A percentile compares a stretch with the other conserved stretches of the same genome.
Conservation (phyloP, 1,140 invertebrate genomes). For the Monochamus saltuarius region DNA sequence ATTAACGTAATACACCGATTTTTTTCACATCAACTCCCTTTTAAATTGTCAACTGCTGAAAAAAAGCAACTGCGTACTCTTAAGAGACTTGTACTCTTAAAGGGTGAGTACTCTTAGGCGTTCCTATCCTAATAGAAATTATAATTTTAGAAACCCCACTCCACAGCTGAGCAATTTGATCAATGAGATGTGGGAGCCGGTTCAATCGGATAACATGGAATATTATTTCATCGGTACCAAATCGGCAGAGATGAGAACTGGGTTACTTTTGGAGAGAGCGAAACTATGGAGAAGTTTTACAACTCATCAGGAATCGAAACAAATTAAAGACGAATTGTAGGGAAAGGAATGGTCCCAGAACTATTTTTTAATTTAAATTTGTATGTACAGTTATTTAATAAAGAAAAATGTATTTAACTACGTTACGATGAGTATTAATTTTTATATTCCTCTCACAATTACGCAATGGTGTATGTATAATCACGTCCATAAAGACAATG, state of each 20-base stretch:
- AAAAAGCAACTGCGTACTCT: too few relatives aligned
- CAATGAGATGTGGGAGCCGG: constrained; percentile 55
- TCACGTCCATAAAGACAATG: too few relatives aligned
- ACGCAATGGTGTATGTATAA: background rate
- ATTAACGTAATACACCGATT: too few relatives aligned
- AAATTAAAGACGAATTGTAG: constrained; percentile 35
- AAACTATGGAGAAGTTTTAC: constrained; percentile 52
- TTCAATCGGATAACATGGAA: constrained; percentile 51
- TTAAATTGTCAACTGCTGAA: too few relatives aligned
- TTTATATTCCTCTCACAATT: background rate
- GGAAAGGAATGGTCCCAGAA: background rate
- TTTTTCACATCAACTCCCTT: too few relatives aligned
- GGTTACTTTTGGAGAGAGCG: constrained; percentile 50
- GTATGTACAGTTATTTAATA: too few relatives aligned
- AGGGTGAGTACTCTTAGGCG: too few relatives aligned
- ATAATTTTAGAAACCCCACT: constrained; percentile 55
- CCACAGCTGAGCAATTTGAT: constrained; percentile 47
- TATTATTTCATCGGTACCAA: constrained; percentile 52
- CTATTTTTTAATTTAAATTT: background rate
- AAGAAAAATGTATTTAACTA: too few relatives aligned
- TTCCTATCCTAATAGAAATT: too few relatives aligned
- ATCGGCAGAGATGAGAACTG: constrained; percentile 48
- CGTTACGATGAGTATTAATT: too few relatives aligned
- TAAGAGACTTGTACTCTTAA: too few relatives aligned
- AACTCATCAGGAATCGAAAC: background rate